Evolutionary conservation across 2,797 vertebrate genomes (phyloP), one percentile per base, ranked within the genome.

Genomic region (Fratercula arctica): DNA sequence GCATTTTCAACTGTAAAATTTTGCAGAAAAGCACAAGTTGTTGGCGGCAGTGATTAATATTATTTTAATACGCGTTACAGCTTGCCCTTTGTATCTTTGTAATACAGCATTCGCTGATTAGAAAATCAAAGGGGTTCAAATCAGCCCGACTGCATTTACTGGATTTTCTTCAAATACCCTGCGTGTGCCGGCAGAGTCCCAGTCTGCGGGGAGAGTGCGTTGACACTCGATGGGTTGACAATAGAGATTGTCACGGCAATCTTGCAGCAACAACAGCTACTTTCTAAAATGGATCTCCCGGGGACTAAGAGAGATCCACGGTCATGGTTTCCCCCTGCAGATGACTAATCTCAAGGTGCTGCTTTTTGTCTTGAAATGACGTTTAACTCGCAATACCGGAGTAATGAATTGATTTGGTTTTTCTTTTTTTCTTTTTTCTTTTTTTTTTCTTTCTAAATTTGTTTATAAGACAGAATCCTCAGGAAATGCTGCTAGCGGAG

Each of bases 181-280:
- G 33, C 1, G 1, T 28, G 53, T 48, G 16, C 66, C 45, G 46
- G 20, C 0, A 0, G 51, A 78, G 73, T 46, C 28, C 61, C 11
- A 6, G 11, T 5, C 63, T 43, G 17, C 29, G 50, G 46, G 45
- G 60, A 75, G 45, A 17, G 29, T 3, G 11, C 20, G 61, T 9
- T 69, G 66, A 5, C 11, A 3, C 35, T 78, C 29, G 1, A 1
- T 37, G 69, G 69, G 51, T 26, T 46, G 48, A 17, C 48, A 60
- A 6, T 1, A 41, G 50, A 54, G 59, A 59, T 82, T 54, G 25
- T 54, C 25, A 10, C 0, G 0, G 50, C 54, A 59, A 15, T 73
- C 64, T 24, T 84, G 66, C 75, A 89, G 68, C 70, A 57, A 2
- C 16, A 75, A 41, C 29, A 70, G 59, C 43, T 59, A 3, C 63